Base-by-base conservation (phyloP, 1,140 invertebrate species). In the Pristionchus pacificus region DNA sequence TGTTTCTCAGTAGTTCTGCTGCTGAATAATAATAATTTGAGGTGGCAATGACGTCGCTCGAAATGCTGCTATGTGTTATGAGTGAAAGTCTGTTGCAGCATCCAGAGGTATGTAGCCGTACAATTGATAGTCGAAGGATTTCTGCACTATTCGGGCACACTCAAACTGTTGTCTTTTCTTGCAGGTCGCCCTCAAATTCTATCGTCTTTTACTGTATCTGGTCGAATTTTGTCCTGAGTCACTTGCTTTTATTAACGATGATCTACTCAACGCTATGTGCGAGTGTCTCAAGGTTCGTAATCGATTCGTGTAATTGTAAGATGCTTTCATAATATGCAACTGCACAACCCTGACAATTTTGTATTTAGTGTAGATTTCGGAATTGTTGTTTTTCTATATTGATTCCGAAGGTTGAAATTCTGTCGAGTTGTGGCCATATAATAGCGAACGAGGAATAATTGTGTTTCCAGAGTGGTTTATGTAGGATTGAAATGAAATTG, bases 1-100 rank as follows among this genome's bases (percentile, higher is more conserved):
- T n/a, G n/a, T n/a, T n/a, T n/a, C n/a, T n/a, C n/a, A n/a, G n/a
- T n/a, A n/a, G n/a, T n/a, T n/a, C n/a, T n/a, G n/a, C n/a, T n/a
- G n/a, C n/a, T 49, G 19, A 6, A 49, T 19, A 19, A 49, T 49
- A 49, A 49, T 49, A 19, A n/a, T 49, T 49, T 6, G 6, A 49
- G 38, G 72, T 71, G n/a, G 72, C 60, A 29, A 61, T 74, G 14
- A 28, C 49, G 6, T 70, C 60, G 2, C 28, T 74, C 10, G 68
- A 75, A 59, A 76, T 76, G 75, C 59, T 76, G 24, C 62, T 76
- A 2, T 55, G 60, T 15, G 67, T 76, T 31, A 76, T 76, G 74
- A 71, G 71, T 30, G 74, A 74, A 19, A 24, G 25, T 49, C 32
- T 76, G 1, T 32, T 76, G 15, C 32, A 65, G 19, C 71, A 76